Base-by-base conservation (phyloP, 2,888 invertebrate genomes). In the Drosophila demipolita region DNA sequence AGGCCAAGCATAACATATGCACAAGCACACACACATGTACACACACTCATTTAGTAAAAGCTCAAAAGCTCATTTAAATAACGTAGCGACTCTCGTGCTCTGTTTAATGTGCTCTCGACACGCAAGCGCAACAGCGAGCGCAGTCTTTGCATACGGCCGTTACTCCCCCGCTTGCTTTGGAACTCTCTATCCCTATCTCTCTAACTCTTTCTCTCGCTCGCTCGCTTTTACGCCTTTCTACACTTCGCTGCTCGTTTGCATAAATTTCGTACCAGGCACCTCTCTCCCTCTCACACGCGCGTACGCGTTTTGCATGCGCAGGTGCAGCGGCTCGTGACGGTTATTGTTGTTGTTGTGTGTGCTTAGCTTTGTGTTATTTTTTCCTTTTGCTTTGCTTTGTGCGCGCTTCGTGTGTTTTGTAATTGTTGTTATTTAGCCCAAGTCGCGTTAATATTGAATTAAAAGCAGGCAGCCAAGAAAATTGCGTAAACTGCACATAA, bases 211-310 rank as follows among this genome's bases (percentile, higher is more conserved):
- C 45, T 12, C 17, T 38, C 45, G 15, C 20, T 8, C 23, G 23
- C 23, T 45, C 15, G 15, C 8, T 15, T 15, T 15, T 15, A 82
- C 88, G 91, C 90, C 86, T 90, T 83, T 89, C 83, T 85, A 90
- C 91, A 90, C 87, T 90, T 90, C 91, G 86, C 83, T 90, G 90
- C 91, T 87, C 90, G 87, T 89, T 87, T 87, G 90, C 87, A 87
- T 87, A 87, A 90, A 90, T 87, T 90, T 89, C 82, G 87, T 89
- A 63, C 83, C 83, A 86, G 83, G 89, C 83, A 83, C 82, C 62
- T 54, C 48, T 52, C 63, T 53, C 62, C 40, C 52, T 12, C 40
- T 6, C 48, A 17, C 42, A 32, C 64, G 49, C 48, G 26, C 32
- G 83, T 72, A 62, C 76, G 58, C 83, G 80, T 82, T 85, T 85